phyloP scores from a whole-genome alignment of 2,888 invertebrate genomes.

The Omphaloscelis lunosa region DNA sequence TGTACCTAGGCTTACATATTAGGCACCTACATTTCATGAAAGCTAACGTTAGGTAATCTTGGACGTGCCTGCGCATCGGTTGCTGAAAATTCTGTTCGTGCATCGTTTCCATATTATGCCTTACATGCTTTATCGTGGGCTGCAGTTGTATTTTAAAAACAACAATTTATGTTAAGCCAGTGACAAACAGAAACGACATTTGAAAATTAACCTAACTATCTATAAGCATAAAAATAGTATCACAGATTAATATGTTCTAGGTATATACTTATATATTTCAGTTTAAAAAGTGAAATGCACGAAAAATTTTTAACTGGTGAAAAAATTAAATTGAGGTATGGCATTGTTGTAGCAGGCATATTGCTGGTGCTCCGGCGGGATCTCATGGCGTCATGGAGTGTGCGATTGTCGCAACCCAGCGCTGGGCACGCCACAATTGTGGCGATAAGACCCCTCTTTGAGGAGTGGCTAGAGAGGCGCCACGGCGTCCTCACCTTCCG shows the following conservation, averaged over 20 bases:
- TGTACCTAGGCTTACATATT: not conserved
- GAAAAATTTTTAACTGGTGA: no score
- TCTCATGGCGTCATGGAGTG: no score
- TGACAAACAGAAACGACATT: not conserved
- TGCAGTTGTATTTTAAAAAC: constrained; percentile 7
- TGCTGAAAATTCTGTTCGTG: constrained; percentile 35
- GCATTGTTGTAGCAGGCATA: no score
- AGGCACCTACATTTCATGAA: constrained; percentile 8
- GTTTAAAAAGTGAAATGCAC: not conserved
- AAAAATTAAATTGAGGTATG: no score
- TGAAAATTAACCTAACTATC: not conserved
- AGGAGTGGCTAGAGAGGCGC: no score
- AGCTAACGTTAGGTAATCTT: constrained; percentile 42
- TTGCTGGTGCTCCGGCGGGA: no score
- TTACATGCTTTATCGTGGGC: not conserved
- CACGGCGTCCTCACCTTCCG: no score
- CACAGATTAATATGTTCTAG: no score
- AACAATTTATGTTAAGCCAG: not conserved
- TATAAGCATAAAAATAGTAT: not conserved
- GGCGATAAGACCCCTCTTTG: no score
- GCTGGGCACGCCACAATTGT: no score
- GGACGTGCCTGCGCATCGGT: constrained; percentile 53
- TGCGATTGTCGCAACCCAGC: no score
- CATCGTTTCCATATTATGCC: constrained; percentile 24
- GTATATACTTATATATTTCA: not conserved